phyloP scores from a whole-genome alignment of 2,888 invertebrate species.

The Laothoe populi region DNA sequence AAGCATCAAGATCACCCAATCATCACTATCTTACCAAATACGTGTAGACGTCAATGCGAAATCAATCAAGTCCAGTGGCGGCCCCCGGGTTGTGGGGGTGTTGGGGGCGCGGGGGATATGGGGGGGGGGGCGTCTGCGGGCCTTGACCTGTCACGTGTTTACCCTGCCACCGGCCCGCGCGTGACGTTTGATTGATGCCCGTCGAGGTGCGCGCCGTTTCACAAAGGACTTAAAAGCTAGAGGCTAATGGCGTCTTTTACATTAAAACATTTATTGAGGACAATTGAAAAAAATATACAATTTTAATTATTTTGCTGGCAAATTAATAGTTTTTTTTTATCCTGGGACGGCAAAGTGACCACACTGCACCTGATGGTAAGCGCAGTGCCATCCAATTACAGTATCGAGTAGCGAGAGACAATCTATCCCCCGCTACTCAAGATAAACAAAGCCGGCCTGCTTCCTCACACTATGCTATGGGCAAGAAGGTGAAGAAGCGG shows the following conservation, averaged over 20 bases:
- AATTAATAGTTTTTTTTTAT: too few relatives aligned
- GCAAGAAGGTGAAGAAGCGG: too few relatives aligned
- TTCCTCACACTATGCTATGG: too few relatives aligned
- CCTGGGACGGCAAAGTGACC: too few relatives aligned
- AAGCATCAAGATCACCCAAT: slow-evolving; percentile 48
- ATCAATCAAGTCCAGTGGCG: slow-evolving; percentile 75
- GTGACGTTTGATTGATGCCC: slow-evolving; percentile 66
- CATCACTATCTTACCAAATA: slow-evolving; percentile 49
- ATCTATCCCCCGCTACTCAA: too few relatives aligned
- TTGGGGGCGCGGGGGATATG: slow-evolving; percentile 34
- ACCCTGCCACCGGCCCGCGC: slow-evolving; percentile 45
- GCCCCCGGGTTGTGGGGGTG: slow-evolving; percentile 33
- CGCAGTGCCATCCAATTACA: too few relatives aligned
- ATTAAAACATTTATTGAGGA: not conserved
- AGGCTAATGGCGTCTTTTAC: not conserved
- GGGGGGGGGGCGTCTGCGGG: slow-evolving; percentile 43
- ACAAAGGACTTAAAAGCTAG: slow-evolving; percentile 14
- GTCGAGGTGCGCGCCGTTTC: slow-evolving; percentile 44
- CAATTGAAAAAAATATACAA: too few relatives aligned
- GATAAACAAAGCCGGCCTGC: too few relatives aligned
- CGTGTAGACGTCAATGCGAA: slow-evolving; percentile 77
- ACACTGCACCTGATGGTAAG: too few relatives aligned
- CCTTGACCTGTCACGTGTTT: slow-evolving; percentile 78
- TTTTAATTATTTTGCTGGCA: too few relatives aligned
- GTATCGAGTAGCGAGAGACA: too few relatives aligned